Base-by-base conservation (phyloP, 2,888 invertebrate species). In the Bibio marci region DNA sequence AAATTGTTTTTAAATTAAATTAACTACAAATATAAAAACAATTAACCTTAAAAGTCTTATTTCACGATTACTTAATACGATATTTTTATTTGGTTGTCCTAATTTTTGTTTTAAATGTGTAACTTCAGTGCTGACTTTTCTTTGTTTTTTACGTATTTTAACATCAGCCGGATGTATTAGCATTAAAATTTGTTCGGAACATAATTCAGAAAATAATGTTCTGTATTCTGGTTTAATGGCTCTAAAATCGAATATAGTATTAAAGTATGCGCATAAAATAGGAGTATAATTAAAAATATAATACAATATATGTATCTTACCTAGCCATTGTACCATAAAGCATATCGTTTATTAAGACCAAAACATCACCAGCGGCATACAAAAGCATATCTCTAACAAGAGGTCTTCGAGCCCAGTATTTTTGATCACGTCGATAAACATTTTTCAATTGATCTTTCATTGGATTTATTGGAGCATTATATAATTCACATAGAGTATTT, bases 71-170 rank as follows among this genome's bases (percentile, higher is more conserved):
- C 87, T 88, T 43, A 91, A 65, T 36, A 91, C 91, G 55, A 91
- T 80, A 56, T 82, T 86, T 54, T 83, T 85, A 34, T 78, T 77
- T 4, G 80, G 75, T 55, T 81, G 80, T 38, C 79, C 72, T 51
- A 91, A 64, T 63, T 88, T 86, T 35, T 70, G 70, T 52, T 85
- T 76, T 38, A 91, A 65, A 58, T 90, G 90, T n/a, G 77, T 70
- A 3, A 91, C 81, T 64, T 91, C 91, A 10, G 82, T 85, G 56
- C 86, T 86, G 13, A 88, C 80, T 68, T 91, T 91, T 41, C 91
- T 71, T 58, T 87, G 85, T 46, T 87, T 77, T 57, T 91, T 90
- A 41, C 83, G 76, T 49, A 79, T 66, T 62, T 88, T 87, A 1
- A 91, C 86, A 53, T 83, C 81, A 42, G 76, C 77, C 2, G 88